Percentiles rank a stretch among this genome's conserved stretches.
phyloP scores from a whole-genome alignment of 1,140 invertebrate genomes.

The Bombus breviceps region DNA sequence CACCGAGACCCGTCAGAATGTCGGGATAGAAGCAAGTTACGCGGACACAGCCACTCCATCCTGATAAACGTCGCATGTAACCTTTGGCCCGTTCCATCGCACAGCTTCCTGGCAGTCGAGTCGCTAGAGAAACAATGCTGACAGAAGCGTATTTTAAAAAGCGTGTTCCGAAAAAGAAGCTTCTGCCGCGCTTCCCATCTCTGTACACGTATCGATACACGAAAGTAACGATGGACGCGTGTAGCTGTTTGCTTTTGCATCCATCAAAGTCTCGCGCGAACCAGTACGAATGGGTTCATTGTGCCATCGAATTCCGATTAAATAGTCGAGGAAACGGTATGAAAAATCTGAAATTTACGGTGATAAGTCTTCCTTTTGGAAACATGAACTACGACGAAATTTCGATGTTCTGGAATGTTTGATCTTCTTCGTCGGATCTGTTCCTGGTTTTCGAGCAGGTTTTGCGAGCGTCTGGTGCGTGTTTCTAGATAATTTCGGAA shows the following conservation, averaged over 20 bases:
- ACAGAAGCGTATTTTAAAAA: slow-evolving; percentile 23
- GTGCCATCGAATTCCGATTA: background rate
- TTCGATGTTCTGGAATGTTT: too few species aligned
- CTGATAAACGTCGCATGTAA: background rate
- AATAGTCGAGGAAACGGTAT: too few species aligned
- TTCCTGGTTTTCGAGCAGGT: too few species aligned
- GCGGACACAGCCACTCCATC: background rate
- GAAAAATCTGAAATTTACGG: too few species aligned
- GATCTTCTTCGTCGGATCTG: too few species aligned
- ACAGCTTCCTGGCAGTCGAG: background rate
- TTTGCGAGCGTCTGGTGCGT: too few species aligned
- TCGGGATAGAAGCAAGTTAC: background rate
- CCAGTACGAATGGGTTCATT: background rate
- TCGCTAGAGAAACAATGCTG: slow-evolving; percentile 6
- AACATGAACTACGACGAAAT: too few species aligned
- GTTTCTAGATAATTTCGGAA: too few species aligned
- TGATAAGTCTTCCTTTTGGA: too few species aligned
- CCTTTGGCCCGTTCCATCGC: slow-evolving; percentile 5
- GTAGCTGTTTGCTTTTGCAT: slow-evolving; percentile 33
- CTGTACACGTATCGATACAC: background rate
- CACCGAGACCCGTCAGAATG: background rate
- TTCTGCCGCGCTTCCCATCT: too few species aligned
- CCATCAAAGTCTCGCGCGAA: slow-evolving; percentile 33
- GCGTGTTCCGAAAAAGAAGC: background rate
- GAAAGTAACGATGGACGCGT: background rate